Base-by-base conservation (phyloP, 2,113 vertebrate genomes). In the Syngnathus typhle region DNA sequence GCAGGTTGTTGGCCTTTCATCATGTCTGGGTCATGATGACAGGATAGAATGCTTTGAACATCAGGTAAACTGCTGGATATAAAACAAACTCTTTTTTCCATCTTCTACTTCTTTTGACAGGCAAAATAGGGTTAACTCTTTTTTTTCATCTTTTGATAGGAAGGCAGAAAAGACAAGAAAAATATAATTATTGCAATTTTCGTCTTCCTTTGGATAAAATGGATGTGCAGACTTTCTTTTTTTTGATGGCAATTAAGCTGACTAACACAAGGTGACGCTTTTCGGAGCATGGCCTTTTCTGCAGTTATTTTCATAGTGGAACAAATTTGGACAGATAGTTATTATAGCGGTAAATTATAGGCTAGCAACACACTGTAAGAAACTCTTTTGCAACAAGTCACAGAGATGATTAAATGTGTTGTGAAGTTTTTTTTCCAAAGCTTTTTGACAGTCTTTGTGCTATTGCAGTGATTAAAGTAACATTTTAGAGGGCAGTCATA, bases 231-330 rank as follows among this genome's bases (percentile, higher is more conserved):
- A 64, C 41, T 64, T 78, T 71, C 15, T 32, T 7, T 72, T 72
- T 67, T 49, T 39, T 72, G 46, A 65, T 67, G 58, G 64, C 74
- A 80, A 83, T 82, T 80, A 76, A 79, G 73, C 51, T 39, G 68
- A 73, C 59, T 58, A 73, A 65, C 67, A 54, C 37, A 46, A 56
- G 54, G 67, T 18, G 60, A 12, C 8, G 67, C 43, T 15, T 68
- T 52, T 49, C 19, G 23, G 60, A 73, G 69, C 55, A 36, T 58
- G 27, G 55, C 27, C 55, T 58, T 58, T 16, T 37, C 55, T 36
- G 55, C 27, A 58, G 27, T 37, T 58, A 58, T 36, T 58, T 58
- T 36, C 55, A 58, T 13, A 12, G 54, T 32, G 54, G 54, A 56
- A 27, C 23, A 56, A 32, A 56, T 58, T 58, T 58, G 13, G 27